These are phyloP conservation scores for Heliconius melpomene DNA, from an alignment of 1,140 invertebrate species.

Conservation along the genomic window DNA sequence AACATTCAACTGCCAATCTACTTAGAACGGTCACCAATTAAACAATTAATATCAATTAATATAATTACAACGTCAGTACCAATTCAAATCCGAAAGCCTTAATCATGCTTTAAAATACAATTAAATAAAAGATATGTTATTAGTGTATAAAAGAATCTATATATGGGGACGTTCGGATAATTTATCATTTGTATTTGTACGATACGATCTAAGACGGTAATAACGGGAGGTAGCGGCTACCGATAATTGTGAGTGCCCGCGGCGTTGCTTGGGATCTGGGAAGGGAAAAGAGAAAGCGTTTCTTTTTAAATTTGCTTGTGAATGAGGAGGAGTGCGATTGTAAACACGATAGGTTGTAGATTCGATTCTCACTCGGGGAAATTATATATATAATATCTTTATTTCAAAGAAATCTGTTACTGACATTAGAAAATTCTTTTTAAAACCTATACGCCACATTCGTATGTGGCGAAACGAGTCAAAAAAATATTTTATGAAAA, in stretches of 20 bases:
- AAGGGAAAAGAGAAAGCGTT: conserved; percentile 5
- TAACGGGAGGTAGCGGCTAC: conserved; percentile 29
- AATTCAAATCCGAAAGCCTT: not conserved
- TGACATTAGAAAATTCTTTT: no score
- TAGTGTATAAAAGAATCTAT: conserved; percentile 14
- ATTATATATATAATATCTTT: no score
- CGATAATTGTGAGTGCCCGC: conserved; percentile 27
- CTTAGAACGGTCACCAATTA: conserved; percentile 2
- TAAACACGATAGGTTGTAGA: no score
- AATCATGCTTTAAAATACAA: conserved; percentile 7
- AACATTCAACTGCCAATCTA: not conserved
- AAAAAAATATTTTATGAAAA: no score
- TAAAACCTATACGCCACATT: no score
- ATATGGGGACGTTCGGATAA: conserved; percentile 20
- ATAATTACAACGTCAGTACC: conserved; percentile 9
- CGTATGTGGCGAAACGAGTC: no score
- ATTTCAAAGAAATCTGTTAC: no score
- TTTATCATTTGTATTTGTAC: conserved; percentile 29
- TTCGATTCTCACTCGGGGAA: no score
- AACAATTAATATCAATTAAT: conserved; percentile 12
- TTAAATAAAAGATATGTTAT: not conserved
- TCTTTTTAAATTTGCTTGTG: no score
- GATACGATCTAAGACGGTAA: conserved; percentile 27
- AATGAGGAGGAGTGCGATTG: no score
- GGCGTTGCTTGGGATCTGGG: conserved; percentile 29